Evolutionary conservation across 92 coral and sea anemone genomes (phyloP), one percentile per base, ranked within the genome.

Genomic region (Actinostola sp.): DNA sequence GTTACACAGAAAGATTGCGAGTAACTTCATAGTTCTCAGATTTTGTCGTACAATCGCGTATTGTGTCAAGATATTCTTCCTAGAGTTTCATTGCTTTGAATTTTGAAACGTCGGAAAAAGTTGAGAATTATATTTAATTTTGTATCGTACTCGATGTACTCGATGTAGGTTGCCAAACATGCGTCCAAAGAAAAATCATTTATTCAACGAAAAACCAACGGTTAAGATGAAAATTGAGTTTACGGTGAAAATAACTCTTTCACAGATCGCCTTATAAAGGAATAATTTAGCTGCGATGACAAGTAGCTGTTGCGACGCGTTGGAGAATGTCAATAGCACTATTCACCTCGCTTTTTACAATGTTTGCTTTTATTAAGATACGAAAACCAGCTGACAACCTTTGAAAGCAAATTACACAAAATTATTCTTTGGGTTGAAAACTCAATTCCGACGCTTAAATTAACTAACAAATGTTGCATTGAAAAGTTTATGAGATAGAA

Each of bases 361-460:
- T 57, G 39, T 57, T 57, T 57, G 63, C n/a, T 30, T 30, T 29
- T 8, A 24, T 52, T 4, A 15, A 52, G 21, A 52, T 57, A 57
- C 16, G 3, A 57, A 28, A 11, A 27, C 13, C 63, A 57, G 63
- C 63, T 57, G 63, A 57, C 29, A 36, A 9, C 13, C 39, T 30
- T 27, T 57, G 63, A 57, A 30, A 57, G 63, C 63, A 27, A 57
- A 53, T 53, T 53, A 25, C 59, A 20, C 5, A 53, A 10, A 57
- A 57, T 14, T 4, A 57, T 57, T 27, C 63, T 26, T n/a, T 57
- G 26, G 63, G 39, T 57, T 29, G 4, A 15, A 57, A 27, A 27
- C 19, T 57, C 27, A 57, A 57, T 57, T 27, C 29, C 39, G n/a
- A 57, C 36, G 20, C 63, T 14, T 21, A 57, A 27, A 21, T 57